Base-by-base conservation (phyloP, 2,113 vertebrate genomes). In the Nothobranchius furzeri region DNA sequence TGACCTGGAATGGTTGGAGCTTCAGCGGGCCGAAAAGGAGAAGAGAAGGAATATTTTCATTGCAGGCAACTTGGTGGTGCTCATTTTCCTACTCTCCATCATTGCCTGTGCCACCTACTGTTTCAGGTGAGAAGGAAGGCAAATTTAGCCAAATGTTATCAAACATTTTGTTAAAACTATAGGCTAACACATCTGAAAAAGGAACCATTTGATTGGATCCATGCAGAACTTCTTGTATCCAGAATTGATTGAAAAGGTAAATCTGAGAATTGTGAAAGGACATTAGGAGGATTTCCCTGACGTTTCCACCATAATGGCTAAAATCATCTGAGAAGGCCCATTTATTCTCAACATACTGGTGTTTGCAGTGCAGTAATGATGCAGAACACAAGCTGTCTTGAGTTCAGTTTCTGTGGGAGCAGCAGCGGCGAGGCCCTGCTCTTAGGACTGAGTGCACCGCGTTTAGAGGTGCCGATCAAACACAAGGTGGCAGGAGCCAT, bases 1-100 rank as follows among this genome's bases (percentile, higher is more conserved):
- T 2, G 95, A 98, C 69, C 76, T 97, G 83, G 90, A 93, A 50
- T 97, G 95, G 95, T 95, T 95, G 96, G 94, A 96, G 3, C 90
- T 95, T 70, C 95, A 92, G 60, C 90, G 87, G 0, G 68, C 90
- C 0, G 89, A 93, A 70, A 73, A 83, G 1, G 84, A 92, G 50
- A 95, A 92, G 90, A 92, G 81, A 53, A 83, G 81, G 52, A 92
- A 87, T 11, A 15, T 94, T 59, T 81, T 90, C 7, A 92, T 94
- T 1, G 81, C 83, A 0, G 83, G 86, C 0, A 91, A 91, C 17
- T 55, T 93, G 9, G 64, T 86, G 12, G 59, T 73, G 12, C 74
- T 92, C 1, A 57, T 94, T 2, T 76, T 88, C n/a, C 86, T 96
- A 65, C 90, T 98, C 30, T 83, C 91, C 11, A 67, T 94, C 62